phyloP scores from a whole-genome alignment of 2,888 invertebrate genomes.

The Parelbella ahira region DNA sequence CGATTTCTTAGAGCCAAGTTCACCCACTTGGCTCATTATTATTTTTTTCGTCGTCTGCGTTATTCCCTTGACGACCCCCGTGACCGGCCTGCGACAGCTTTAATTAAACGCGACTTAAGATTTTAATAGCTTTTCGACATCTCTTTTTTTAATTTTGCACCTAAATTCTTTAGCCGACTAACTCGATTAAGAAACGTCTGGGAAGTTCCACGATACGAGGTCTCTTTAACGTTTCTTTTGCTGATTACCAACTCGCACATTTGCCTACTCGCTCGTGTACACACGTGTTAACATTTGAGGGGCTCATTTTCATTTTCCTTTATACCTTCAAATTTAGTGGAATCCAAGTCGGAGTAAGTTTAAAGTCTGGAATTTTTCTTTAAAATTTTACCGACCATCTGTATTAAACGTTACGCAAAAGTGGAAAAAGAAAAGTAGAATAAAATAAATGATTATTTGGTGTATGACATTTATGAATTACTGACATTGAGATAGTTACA shows the following conservation, averaged over 20 bases:
- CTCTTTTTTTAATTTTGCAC: slow-evolving; percentile 48
- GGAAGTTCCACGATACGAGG: slow-evolving; percentile 46
- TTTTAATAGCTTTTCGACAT: slow-evolving; percentile 62
- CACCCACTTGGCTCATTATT: slow-evolving; percentile 37
- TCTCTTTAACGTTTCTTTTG: slow-evolving; percentile 25
- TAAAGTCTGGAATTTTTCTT: no score
- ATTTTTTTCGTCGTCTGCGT: slow-evolving; percentile 39
- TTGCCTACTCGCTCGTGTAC: slow-evolving; percentile 14
- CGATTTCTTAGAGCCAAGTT: no score
- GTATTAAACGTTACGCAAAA: no score
- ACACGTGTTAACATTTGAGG: slow-evolving; percentile 6
- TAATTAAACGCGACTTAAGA: slow-evolving; percentile 67
- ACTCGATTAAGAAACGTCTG: slow-evolving; percentile 61
- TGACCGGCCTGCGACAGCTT: slow-evolving; percentile 44
- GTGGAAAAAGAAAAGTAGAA: no score
- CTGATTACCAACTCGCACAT: slow-evolving; percentile 19
- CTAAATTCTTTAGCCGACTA: slow-evolving; percentile 43
- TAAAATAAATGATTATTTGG: no score
- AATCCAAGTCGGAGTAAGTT: not conserved
- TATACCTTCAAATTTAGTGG: not conserved
- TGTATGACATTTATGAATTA: no score
- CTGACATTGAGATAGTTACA: no score
- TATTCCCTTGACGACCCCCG: slow-evolving; percentile 37
- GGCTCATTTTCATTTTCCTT: slow-evolving; percentile 2
- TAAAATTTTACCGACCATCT: no score